Percentiles rank a stretch among this genome's conserved stretches.
phyloP scores from a whole-genome alignment of 2,113 vertebrate genomes.

The Helogale parvula region DNA sequence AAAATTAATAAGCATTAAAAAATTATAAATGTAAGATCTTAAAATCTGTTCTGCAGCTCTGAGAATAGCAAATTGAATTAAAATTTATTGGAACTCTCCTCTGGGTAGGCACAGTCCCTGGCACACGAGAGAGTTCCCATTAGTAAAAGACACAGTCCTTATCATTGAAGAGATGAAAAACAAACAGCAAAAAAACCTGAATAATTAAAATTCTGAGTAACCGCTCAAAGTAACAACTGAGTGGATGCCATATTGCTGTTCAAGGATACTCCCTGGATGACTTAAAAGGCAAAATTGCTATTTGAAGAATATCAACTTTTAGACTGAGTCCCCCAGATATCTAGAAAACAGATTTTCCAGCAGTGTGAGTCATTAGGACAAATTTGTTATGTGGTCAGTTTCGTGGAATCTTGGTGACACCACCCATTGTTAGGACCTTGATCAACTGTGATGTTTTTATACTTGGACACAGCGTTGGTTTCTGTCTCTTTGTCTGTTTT shows the following conservation, averaged over 20 bases:
- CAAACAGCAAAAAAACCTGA: background rate
- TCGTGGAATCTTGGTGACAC: background rate
- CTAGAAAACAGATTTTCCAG: background rate
- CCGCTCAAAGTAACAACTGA: background rate
- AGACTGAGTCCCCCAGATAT: background rate
- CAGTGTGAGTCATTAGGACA: background rate
- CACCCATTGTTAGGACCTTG: rapidly evolving
- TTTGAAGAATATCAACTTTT: background rate
- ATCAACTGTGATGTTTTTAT: background rate
- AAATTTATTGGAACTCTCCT: background rate
- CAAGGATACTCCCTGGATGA: background rate
- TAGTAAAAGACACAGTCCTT: background rate
- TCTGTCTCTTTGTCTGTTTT: background rate
- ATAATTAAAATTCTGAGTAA: background rate
- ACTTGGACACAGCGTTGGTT: background rate
- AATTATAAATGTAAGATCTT: background rate
- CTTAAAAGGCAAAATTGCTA: background rate
- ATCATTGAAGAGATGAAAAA: background rate
- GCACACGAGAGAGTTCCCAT: background rate
- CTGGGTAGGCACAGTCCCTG: rapidly evolving
- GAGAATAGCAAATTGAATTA: background rate
- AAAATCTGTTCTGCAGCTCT: background rate
- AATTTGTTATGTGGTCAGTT: rapidly evolving
- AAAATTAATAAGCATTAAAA: no score
- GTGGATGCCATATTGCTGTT: background rate